Conservation (phyloP, 2,113 vertebrate species). For the Anoura caudifer region DNA sequence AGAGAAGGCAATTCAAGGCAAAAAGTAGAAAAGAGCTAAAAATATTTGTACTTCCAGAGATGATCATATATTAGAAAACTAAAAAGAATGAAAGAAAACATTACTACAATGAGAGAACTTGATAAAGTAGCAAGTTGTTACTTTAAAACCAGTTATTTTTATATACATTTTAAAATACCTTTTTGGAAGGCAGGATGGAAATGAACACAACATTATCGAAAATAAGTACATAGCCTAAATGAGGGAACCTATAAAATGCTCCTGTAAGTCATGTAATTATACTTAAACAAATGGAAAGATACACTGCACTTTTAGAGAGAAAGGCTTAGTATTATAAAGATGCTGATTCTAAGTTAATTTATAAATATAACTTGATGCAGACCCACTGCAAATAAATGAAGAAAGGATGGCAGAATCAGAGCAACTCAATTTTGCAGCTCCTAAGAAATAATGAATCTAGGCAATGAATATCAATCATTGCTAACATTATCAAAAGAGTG, state of each 20-base stretch:
- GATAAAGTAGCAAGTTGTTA: not conserved
- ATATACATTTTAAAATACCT: not conserved
- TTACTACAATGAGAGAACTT: rapidly evolving
- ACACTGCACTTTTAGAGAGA: not conserved
- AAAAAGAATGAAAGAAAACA: not conserved
- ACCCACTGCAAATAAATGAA: not conserved
- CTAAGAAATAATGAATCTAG: not conserved
- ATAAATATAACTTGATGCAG: rapidly evolving
- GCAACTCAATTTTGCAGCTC: rapidly evolving
- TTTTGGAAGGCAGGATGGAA: not conserved
- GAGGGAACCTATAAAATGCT: not conserved
- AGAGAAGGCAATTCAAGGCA: not conserved
- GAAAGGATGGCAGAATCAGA: not conserved
- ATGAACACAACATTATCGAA: not conserved
- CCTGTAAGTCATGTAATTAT: not conserved
- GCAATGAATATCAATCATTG: not conserved
- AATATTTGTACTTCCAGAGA: not conserved
- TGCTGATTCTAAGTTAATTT: not conserved
- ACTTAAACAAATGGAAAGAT: not conserved
- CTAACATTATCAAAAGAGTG: not conserved
- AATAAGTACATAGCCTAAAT: not conserved
- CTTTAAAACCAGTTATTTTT: not conserved
- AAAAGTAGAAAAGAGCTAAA: not conserved
- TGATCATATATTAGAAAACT: not conserved
- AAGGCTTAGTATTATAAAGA: not conserved